phyloP scores from a whole-genome alignment of 2,888 invertebrate genomes.

The Campoletis raptor region DNA sequence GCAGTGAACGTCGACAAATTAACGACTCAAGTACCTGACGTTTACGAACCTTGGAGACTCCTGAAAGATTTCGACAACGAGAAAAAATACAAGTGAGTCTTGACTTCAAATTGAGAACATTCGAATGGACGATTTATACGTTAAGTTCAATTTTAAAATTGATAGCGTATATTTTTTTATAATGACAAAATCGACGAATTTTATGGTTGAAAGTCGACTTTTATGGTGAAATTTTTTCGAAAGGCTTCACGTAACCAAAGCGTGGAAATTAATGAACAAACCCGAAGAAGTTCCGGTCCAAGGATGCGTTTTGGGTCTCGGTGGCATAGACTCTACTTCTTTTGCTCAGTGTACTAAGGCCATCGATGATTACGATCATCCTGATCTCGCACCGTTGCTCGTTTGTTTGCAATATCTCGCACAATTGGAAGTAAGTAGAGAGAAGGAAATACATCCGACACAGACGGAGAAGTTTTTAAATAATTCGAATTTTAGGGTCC shows the following conservation, averaged over 20 bases:
- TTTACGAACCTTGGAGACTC: constrained; percentile 86
- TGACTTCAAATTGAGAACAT: not conserved
- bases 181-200: not conserved
- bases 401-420: constrained; percentile 94
- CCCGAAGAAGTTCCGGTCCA: constrained; percentile 82
- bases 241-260: constrained; percentile 85
- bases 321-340: constrained; percentile 93
- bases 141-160: not conserved
- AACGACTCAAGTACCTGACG: constrained; percentile 83
- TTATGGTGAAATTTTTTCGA: not conserved
- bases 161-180: not conserved
- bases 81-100: constrained; percentile 78
- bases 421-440: constrained; percentile 90
- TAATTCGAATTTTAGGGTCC: constrained; percentile 88
- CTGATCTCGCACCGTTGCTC: constrained; percentile 90
- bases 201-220: not conserved
- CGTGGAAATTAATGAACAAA: constrained; percentile 84
- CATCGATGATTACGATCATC: constrained; percentile 87
- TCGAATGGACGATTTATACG: not conserved
- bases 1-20: constrained; percentile 90
- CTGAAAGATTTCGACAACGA: constrained; percentile 67
- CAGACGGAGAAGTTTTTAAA: not conserved
- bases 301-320: constrained; percentile 91
- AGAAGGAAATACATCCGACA: not conserved
- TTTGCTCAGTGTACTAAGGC: constrained; percentile 89